Evolutionary conservation across 2,888 invertebrate genomes (phyloP).

Genomic region (Cyclophora albipunctata): DNA sequence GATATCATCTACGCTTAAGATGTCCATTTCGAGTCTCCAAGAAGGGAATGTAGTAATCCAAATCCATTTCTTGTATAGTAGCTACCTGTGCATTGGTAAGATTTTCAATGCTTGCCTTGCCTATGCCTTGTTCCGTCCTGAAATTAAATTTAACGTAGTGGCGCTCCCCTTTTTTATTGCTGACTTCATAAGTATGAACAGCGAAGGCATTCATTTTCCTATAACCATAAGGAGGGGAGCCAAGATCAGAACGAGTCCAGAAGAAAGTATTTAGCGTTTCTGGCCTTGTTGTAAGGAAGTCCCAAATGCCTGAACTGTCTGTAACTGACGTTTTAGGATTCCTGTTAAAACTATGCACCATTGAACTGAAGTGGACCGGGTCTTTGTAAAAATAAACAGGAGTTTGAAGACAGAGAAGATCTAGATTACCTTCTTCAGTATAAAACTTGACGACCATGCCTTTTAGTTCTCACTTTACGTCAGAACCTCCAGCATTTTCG

Average conservation of each 20-base stretch:
- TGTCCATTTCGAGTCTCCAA: slow-evolving; percentile 59
- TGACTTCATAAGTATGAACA: slow-evolving; percentile 90
- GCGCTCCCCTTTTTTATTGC: slow-evolving; percentile 80
- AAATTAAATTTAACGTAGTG: slow-evolving; percentile 91
- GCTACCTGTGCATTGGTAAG: slow-evolving; percentile 77
- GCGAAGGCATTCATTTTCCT: slow-evolving; percentile 93
- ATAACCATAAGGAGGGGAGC: slow-evolving; percentile 90
- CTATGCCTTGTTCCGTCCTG: slow-evolving; percentile 90
- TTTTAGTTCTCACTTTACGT: slow-evolving; percentile 42
- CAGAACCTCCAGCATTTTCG: slow-evolving; percentile 79
- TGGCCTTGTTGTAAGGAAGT: slow-evolving; percentile 62
- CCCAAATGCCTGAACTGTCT: slow-evolving; percentile 64
- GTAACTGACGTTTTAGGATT: slow-evolving; percentile 76
- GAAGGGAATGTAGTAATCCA: slow-evolving; percentile 83
- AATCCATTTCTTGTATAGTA: slow-evolving; percentile 79
- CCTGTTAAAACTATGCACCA: slow-evolving; percentile 70
- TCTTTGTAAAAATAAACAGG: slow-evolving; percentile 75
- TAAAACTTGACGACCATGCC: slow-evolving; percentile 57
- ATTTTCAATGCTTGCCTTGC: too few relatives aligned
- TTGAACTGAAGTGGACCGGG: slow-evolving; percentile 65
- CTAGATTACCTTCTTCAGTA: slow-evolving; percentile 38
- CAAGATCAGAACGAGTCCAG: slow-evolving; percentile 87
- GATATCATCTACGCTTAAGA: slow-evolving; percentile 52
- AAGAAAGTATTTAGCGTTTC: slow-evolving; percentile 84
- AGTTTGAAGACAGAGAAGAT: slow-evolving; percentile 58